Base-by-base conservation (phyloP, 1,140 invertebrate species). In the Dryas iulia region DNA sequence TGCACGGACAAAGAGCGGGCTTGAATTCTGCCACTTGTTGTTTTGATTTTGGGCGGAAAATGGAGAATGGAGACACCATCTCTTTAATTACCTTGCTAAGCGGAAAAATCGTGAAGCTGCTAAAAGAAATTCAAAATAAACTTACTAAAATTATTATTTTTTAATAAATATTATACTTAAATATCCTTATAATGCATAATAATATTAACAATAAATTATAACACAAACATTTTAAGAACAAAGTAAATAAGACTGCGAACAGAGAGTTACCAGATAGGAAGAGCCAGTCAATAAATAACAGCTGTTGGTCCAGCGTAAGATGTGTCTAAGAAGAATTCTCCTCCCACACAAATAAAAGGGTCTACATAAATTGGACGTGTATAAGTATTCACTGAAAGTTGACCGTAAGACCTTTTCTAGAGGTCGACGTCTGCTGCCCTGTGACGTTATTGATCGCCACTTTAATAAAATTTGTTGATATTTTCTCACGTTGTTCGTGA, bases 401-500 rank as follows among this genome's bases (percentile, higher is more conserved):
- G 65, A 67, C 56, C 31, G 33, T 65, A 59, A 58, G 56, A 66
- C 58, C 58, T 67, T 66, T 66, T 24, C 56, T 26, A 60, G 58
- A 60, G 65, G 39, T 59, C 58, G 28, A 11, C 54, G 35, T 57
- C 63, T 54, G 53, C 25, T 66, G 63, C 28, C 26, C 35, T 59
- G 26, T 14, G 64, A 66, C 26, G 11, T 67, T 67, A 67, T 67
- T 35, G 65, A 67, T 67, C 65, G 58, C 47, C 30, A 60, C 65
- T 67, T 67, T 53, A 67, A 67, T 53, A 67, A 67, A 52, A 67
- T 52, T 67, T 52, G 64, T 60, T 54, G 30, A 67, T 18, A 54
- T 58, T 33, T 61, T 35, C 24, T 59, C 30, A 26, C 23, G 28
- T n/a, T 10, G 11, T 54, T 54, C 18, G 39, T 14, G 39, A 47